phyloP scores from a whole-genome alignment of 2,113 vertebrate genomes.

The Lampris incognitus region DNA sequence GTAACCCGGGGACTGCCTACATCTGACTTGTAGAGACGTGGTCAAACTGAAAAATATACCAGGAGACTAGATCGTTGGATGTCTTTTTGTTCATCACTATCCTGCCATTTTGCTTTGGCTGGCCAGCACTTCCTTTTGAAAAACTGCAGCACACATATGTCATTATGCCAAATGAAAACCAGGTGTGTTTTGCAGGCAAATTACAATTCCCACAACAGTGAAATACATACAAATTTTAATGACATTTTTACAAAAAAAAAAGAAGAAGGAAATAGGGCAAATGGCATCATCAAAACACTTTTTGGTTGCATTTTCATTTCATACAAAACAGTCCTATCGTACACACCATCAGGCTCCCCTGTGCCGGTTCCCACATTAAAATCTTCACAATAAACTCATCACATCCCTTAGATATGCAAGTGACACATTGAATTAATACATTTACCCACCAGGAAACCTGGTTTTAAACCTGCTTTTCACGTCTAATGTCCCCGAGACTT shows the following conservation, averaged over 20 bases:
- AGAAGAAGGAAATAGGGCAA: conserved; percentile 81
- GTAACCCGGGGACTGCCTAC: too few relatives aligned
- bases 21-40: too few relatives aligned
- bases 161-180: conserved; percentile 5
- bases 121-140: too few relatives aligned
- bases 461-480: too few relatives aligned
- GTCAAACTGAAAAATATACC: too few relatives aligned
- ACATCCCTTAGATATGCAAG: background rate
- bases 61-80: too few relatives aligned
- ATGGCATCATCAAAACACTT: conserved; percentile 89
- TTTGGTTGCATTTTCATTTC: conserved; percentile 83
- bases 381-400: conserved; percentile 39
- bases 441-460: too few relatives aligned
- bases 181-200: too few relatives aligned
- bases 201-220: conserved; percentile 45
- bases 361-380: conserved; percentile 58
- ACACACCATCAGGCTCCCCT: conserved; percentile 76
- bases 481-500: background rate
- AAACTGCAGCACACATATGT: too few relatives aligned
- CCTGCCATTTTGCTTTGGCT: too few relatives aligned
- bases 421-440: too few relatives aligned
- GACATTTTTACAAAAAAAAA: conserved; percentile 88
- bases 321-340: conserved; percentile 89
- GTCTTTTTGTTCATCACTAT: too few relatives aligned
- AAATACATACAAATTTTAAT: conserved; percentile 98